These are phyloP conservation scores for Heliconius nattereri DNA, from an alignment of 1,140 invertebrate genomes.

Conservation along the genomic window DNA sequence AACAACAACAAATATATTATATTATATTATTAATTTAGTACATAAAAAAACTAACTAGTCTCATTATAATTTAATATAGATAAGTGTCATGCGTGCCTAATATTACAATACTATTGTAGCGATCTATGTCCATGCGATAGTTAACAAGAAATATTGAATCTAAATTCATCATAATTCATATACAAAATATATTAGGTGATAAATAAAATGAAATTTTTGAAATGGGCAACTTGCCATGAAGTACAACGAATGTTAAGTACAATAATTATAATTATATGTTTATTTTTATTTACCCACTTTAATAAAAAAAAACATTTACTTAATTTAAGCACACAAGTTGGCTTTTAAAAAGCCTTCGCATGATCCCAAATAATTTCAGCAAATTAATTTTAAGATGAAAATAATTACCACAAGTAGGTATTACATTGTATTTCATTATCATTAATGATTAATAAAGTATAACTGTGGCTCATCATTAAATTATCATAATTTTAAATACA, in stretches of 20 bases:
- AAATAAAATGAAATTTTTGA: background rate
- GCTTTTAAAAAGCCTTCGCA: conserved; percentile 35
- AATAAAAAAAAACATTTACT: background rate
- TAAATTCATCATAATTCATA: background rate
- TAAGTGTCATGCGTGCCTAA: conserved; percentile 74
- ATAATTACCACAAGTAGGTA: conserved; percentile 2
- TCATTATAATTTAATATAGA: conserved; percentile 77
- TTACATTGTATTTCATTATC: background rate
- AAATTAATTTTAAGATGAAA: conserved; percentile 22
- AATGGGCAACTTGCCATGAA: conserved; percentile 28
- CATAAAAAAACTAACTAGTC: conserved; percentile 79
- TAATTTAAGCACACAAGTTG: conserved; percentile 10
- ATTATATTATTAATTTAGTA: conserved; percentile 60
- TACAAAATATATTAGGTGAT: conserved; percentile 16
- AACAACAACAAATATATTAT: conserved; percentile 54
- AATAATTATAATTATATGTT: conserved; percentile 13
- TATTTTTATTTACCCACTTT: background rate
- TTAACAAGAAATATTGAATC: background rate
- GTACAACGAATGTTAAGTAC: conserved; percentile 44
- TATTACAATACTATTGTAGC: conserved; percentile 33
- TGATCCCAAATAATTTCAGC: conserved; percentile 34
- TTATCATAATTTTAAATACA: background rate
- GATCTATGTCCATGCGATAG: background rate
- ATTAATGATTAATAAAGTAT: background rate
- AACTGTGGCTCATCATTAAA: background rate